These are phyloP conservation scores for Alviniconcha strummeri DNA, from an alignment of 2,888 invertebrate genomes.

Conservation along the genomic window DNA sequence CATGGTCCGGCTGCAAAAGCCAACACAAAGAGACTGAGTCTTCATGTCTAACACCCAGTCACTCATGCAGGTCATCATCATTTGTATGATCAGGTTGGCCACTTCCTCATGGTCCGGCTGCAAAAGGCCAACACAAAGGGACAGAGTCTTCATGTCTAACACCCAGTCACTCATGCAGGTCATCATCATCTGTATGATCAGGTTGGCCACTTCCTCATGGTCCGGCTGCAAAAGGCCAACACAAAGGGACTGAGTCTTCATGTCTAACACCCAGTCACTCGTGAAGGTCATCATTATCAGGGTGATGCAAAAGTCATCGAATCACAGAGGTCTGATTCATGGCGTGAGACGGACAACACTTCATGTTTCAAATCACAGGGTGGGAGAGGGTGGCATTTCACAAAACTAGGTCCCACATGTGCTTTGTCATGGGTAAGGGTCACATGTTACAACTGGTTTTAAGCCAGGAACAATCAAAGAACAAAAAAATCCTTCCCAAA, in stretches of 20 bases:
- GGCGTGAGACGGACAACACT: too few relatives aligned
- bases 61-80: too few relatives aligned
- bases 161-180: too few relatives aligned
- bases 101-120: slow-evolving; percentile 64
- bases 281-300: too few relatives aligned
- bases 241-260: not conserved
- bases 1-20: slow-evolving; percentile 59
- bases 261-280: too few relatives aligned
- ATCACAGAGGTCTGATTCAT: too few relatives aligned
- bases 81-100: slow-evolving; percentile 54
- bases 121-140: slow-evolving; percentile 33
- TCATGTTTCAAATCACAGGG: too few relatives aligned
- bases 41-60: not conserved
- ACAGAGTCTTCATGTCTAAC: not conserved
- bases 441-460: not conserved
- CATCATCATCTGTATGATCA: slow-evolving; percentile 56
- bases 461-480: not conserved
- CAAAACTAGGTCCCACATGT: too few relatives aligned
- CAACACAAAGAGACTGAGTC: not conserved
- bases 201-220: slow-evolving; percentile 56
- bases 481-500: not conserved
- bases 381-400: too few relatives aligned
- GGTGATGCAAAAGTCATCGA: too few relatives aligned
- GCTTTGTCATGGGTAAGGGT: too few relatives aligned
- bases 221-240: slow-evolving; percentile 56